These are phyloP conservation scores for Anticlea derivata DNA, from an alignment of 2,888 invertebrate species.

Conservation along the genomic window DNA sequence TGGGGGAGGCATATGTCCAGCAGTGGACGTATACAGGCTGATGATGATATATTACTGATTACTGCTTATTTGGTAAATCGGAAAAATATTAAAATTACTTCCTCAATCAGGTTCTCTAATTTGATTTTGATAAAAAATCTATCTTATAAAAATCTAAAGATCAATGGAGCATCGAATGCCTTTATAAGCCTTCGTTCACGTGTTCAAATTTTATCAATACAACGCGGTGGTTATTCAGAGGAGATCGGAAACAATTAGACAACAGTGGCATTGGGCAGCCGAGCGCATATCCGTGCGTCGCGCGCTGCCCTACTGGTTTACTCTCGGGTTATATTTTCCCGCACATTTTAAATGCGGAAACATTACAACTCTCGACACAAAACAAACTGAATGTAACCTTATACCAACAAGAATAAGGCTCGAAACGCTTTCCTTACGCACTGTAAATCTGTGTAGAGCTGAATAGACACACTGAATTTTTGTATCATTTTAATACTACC, in stretches of 20 bases:
- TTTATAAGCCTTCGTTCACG: slow-evolving; percentile 65
- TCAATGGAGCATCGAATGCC: slow-evolving; percentile 54
- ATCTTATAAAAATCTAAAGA: too few species aligned
- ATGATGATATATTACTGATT: too few species aligned
- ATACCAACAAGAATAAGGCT: neutral
- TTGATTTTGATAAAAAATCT: too few species aligned
- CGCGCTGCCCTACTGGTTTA: slow-evolving; percentile 68
- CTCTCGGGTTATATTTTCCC: slow-evolving; percentile 62
- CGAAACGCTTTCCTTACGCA: slow-evolving; percentile 7
- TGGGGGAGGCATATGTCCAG: too few species aligned
- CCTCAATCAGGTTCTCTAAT: too few species aligned
- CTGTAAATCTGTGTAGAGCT: slow-evolving; percentile 19
- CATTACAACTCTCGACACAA: slow-evolving; percentile 25
- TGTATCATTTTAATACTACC: slow-evolving; percentile 46
- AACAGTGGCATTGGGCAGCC: slow-evolving; percentile 78
- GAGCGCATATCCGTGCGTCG: slow-evolving; percentile 76
- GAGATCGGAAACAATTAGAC: slow-evolving; percentile 83
- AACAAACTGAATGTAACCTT: slow-evolving; percentile 37
- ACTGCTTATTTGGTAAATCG: too few species aligned
- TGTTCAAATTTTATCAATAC: slow-evolving; percentile 77
- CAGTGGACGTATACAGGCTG: too few species aligned
- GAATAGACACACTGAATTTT: slow-evolving; percentile 38
- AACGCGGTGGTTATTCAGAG: slow-evolving; percentile 70
- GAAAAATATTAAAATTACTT: too few species aligned
- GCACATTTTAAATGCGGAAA: slow-evolving; percentile 41